These are phyloP conservation scores for Lepidocyrtinus sp. DNA, from an alignment of 2,888 invertebrate species.

Conservation along the genomic window DNA sequence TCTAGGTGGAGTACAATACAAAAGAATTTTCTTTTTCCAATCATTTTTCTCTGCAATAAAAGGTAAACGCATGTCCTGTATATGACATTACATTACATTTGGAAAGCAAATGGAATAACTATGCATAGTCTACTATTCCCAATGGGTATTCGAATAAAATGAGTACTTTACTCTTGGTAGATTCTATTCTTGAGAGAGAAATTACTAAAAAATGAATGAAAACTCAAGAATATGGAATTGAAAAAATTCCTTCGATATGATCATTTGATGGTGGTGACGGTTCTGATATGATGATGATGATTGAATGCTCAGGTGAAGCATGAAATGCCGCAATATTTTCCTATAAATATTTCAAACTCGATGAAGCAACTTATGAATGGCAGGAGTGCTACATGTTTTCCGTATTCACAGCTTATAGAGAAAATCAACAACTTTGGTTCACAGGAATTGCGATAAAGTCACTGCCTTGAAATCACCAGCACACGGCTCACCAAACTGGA, in stretches of 20 bases:
- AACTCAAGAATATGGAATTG: neutral
- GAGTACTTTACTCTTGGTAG: neutral
- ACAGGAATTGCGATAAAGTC: neutral
- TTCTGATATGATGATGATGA: conserved; percentile 36
- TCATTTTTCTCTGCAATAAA: neutral
- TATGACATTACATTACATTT: neutral
- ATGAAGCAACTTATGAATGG: neutral
- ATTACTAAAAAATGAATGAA: neutral
- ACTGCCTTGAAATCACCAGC: neutral
- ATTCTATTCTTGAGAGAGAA: neutral
- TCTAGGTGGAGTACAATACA: conserved; percentile 1
- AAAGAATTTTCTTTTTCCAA: conserved; percentile 5
- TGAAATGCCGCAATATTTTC: conserved; percentile 19
- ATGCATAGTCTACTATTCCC: neutral
- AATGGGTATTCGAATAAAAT: neutral
- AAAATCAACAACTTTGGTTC: too few relatives aligned
- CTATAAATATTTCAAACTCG: neutral
- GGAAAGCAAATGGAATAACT: neutral
- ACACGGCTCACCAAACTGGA: neutral
- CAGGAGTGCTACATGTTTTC: neutral
- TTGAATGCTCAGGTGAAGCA: conserved; percentile 48
- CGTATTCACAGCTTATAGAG: too few relatives aligned
- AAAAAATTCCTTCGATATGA: neutral
- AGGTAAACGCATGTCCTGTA: conserved; percentile 8
- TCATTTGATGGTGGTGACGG: neutral